Percentiles rank a stretch among this genome's conserved stretches.
Conservation (phyloP, 2,888 invertebrate genomes). For the Phyllotreta striolata region DNA sequence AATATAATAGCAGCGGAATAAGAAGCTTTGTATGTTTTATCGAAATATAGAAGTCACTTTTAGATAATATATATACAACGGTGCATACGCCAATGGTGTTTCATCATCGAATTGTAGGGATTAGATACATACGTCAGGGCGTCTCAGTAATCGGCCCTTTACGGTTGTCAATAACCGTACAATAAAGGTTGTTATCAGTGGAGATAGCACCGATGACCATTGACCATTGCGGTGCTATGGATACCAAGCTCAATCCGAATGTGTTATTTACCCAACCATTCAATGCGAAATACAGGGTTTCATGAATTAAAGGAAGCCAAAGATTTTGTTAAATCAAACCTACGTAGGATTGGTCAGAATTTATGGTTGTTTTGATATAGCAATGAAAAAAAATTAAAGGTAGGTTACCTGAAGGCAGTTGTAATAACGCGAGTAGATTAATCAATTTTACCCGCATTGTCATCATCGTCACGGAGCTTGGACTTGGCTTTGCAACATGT, state of each 20-base stretch:
- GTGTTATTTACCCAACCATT: conserved; percentile 45
- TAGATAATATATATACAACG: background rate
- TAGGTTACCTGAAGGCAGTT: conserved; percentile 20
- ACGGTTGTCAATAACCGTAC: conserved; percentile 58
- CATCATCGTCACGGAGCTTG: conserved; percentile 50
- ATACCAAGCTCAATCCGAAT: conserved; percentile 46
- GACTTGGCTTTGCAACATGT: conserved; percentile 46
- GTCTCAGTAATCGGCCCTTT: conserved; percentile 54
- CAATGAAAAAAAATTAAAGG: conserved; percentile 20
- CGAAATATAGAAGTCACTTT: background rate
- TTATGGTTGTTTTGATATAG: conserved; percentile 28
- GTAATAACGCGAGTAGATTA: conserved; percentile 29
- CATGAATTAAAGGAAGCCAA: background rate
- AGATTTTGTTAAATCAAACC: conserved; percentile 9
- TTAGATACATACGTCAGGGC: conserved; percentile 55
- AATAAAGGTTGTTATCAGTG: conserved; percentile 58
- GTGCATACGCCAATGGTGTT: conserved; percentile 34
- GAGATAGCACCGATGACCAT: conserved; percentile 50
- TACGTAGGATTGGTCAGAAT: conserved; percentile 19
- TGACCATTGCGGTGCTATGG: conserved; percentile 51
- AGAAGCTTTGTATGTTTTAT: no score
- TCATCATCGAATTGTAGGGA: conserved; percentile 46
- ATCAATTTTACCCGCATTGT: conserved; percentile 47
- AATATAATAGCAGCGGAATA: no score
- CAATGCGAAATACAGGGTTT: conserved; percentile 2